Percentiles rank a stretch among this genome's conserved stretches.
phyloP scores from a whole-genome alignment of 1,140 invertebrate genomes.

The Atopsyche davidsoni region DNA sequence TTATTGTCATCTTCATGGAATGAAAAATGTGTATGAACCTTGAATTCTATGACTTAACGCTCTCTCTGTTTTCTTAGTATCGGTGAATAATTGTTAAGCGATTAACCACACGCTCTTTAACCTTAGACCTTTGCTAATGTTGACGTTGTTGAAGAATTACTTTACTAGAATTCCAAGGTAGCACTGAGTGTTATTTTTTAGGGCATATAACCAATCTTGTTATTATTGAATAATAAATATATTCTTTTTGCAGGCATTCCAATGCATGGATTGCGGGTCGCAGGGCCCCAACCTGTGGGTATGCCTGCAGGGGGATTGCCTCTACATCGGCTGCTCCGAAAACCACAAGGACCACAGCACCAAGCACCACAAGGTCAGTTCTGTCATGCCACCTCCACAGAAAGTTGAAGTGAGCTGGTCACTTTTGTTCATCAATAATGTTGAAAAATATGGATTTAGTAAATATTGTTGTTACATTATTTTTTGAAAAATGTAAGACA shows the following conservation, averaged over 20 bases:
- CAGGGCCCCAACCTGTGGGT: constrained; percentile 75
- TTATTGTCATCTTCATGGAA: no score
- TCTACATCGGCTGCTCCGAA: constrained; percentile 74
- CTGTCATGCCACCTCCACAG: no score
- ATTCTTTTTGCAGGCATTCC: constrained; percentile 36
- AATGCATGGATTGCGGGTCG: constrained; percentile 58
- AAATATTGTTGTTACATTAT: no score
- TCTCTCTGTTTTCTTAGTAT: no score
- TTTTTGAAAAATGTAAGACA: no score
- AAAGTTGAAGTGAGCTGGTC: no score
- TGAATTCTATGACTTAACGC: no score
- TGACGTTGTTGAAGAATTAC: not conserved
- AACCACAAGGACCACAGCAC: constrained; percentile 72
- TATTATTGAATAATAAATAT: not conserved
- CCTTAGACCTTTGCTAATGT: not conserved
- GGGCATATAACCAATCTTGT: no score
- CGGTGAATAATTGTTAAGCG: constrained; percentile 12
- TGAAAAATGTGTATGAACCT: no score
- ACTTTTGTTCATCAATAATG: no score
- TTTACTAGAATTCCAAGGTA: not conserved
- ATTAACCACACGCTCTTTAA: not conserved
- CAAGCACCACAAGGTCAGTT: constrained; percentile 62
- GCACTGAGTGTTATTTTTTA: not conserved
- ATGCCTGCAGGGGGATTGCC: constrained; percentile 71
- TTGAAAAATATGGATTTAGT: no score